Evolutionary conservation across 2,797 vertebrate species (phyloP).

Genomic region (Sarcoramphus papa): DNA sequence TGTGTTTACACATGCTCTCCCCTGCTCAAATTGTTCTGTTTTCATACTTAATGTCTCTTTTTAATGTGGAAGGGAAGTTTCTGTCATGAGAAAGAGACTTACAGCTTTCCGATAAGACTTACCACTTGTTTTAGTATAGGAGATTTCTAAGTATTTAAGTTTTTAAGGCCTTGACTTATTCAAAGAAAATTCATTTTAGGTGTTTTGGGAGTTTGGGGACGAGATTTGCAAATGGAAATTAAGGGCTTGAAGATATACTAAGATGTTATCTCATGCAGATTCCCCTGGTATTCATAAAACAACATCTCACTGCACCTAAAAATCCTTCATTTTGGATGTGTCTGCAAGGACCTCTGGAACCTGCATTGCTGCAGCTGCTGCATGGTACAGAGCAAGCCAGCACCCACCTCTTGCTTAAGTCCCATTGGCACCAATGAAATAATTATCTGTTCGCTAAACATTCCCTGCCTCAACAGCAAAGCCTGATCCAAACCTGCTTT

Average conservation of each 20-base stretch:
- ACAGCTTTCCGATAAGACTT: not conserved
- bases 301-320: not conserved
- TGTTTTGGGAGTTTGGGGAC: not conserved
- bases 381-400: not conserved
- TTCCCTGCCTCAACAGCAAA: not conserved
- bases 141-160: not conserved
- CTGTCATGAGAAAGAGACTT: not conserved
- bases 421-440: not conserved
- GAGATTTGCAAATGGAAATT: not conserved
- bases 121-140: not conserved
- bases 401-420: not conserved
- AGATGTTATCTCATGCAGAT: not conserved
- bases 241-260: not conserved
- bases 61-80: not conserved
- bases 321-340: not conserved
- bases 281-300: not conserved
- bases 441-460: not conserved
- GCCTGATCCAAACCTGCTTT: not conserved
- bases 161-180: not conserved
- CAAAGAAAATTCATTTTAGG: not conserved
- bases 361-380: not conserved
- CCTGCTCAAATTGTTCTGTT: not conserved
- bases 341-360: not conserved
- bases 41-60: not conserved
- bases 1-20: accelerated